Conservation (phyloP, 2,888 invertebrate genomes). For the Callyntrura guangdongensis region DNA sequence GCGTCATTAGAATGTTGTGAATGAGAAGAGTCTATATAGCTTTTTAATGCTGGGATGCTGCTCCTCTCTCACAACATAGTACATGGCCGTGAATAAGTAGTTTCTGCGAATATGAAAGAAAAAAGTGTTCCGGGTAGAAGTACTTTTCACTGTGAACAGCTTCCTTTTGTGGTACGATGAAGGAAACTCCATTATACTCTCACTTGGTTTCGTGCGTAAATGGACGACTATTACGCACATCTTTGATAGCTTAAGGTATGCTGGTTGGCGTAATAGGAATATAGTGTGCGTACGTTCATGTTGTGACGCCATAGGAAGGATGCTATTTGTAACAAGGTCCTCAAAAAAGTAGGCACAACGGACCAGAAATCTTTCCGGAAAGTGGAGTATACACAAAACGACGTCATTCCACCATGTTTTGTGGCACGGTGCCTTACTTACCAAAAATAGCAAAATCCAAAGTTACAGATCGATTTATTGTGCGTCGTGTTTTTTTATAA, state of each 20-base stretch:
- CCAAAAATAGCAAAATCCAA: neutral
- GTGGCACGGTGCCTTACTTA: constrained; percentile 23
- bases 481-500: neutral
- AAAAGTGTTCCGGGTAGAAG: neutral
- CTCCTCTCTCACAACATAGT: neutral
- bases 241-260: neutral
- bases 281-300: neutral
- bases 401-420: constrained; percentile 15
- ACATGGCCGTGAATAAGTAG: too few species aligned
- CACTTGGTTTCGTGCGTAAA: neutral
- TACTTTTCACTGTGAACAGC: neutral
- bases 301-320: neutral
- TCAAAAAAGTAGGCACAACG: constrained; percentile 1
- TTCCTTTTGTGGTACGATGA: neutral
- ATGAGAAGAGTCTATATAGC: constrained; percentile 66
- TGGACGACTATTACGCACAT: neutral
- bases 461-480: neutral
- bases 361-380: constrained; percentile 37
- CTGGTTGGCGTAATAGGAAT: neutral
- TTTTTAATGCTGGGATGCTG: constrained; percentile 32
- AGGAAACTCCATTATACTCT: neutral
- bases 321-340: neutral
- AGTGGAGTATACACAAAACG: constrained; percentile 7
- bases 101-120: neutral
- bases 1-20: constrained; percentile 54